phyloP scores from a whole-genome alignment of 1,140 invertebrate genomes.

The Pogonus chalceus region DNA sequence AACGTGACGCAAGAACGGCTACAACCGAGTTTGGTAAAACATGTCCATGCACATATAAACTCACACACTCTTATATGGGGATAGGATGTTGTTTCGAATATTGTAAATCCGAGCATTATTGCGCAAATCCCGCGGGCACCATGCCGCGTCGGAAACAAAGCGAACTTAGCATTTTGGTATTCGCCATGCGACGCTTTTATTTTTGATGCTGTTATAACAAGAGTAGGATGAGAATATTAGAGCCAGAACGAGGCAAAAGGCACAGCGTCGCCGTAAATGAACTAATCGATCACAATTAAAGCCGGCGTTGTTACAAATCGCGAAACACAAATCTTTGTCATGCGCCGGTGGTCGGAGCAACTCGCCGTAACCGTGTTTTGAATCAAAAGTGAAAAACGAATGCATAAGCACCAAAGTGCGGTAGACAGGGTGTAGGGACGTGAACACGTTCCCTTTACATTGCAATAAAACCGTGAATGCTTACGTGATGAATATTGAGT shows the following conservation, averaged over 20 bases:
- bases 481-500: conserved; percentile 6
- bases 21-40: too few species aligned
- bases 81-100: conserved; percentile 1
- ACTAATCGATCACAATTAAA: conserved; percentile 7
- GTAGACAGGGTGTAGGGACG: too few species aligned
- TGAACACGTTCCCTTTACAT: conserved; percentile 2
- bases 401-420: too few species aligned
- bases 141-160: background rate
- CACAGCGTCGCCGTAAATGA: background rate
- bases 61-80: too few species aligned
- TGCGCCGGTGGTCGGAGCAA: background rate
- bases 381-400: conserved; percentile 3
- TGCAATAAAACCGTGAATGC: conserved; percentile 4
- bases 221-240: background rate
- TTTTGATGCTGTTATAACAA: background rate
- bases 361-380: background rate
- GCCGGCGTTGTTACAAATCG: conserved; percentile 1
- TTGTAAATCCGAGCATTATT: conserved; percentile 2
- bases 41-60: too few species aligned
- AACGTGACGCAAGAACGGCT: too few species aligned
- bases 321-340: conserved; percentile 7
- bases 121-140: background rate
- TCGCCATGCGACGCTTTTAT: background rate
- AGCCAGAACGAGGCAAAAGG: background rate
- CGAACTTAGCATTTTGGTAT: conserved; percentile 1